phyloP scores from a whole-genome alignment of 1,140 invertebrate genomes.

The Leptinotarsa defecta region DNA sequence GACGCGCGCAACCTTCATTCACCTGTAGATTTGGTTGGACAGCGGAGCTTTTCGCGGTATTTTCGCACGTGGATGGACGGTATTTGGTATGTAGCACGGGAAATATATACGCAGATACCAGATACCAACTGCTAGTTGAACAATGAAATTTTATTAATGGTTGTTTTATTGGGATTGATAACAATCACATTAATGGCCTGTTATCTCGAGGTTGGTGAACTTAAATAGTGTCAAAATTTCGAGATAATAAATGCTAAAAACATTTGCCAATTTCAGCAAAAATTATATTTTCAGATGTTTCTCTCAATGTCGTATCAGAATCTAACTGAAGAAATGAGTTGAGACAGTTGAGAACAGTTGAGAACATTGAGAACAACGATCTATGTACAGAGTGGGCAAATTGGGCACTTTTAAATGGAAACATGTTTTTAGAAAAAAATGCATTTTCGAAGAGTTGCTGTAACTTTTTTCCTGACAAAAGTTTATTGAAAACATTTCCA shows the following conservation, averaged over 20 bases:
- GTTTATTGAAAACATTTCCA: no score
- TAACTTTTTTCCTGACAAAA: no score
- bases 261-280: neutral
- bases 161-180: slow-evolving; percentile 4
- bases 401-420: no score
- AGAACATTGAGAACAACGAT: no score
- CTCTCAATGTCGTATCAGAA: no score
- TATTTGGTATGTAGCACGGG: neutral
- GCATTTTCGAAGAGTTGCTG: no score
- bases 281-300: neutral
- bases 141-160: slow-evolving; percentile 3
- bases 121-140: neutral
- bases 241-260: neutral
- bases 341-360: no score
- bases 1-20: slow-evolving; percentile 41
- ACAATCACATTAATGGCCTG: neutral
- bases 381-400: no score
- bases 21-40: slow-evolving; percentile 14
- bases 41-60: slow-evolving; percentile 5
- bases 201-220: slow-evolving; percentile 32
- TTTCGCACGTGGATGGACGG: slow-evolving; percentile 23
- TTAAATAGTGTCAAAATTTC: slow-evolving; percentile 34
- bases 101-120: neutral
- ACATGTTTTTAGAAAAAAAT: no score
- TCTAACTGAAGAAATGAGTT: no score